phyloP scores from a whole-genome alignment of 2,113 vertebrate genomes.

The Callipepla squamata region DNA sequence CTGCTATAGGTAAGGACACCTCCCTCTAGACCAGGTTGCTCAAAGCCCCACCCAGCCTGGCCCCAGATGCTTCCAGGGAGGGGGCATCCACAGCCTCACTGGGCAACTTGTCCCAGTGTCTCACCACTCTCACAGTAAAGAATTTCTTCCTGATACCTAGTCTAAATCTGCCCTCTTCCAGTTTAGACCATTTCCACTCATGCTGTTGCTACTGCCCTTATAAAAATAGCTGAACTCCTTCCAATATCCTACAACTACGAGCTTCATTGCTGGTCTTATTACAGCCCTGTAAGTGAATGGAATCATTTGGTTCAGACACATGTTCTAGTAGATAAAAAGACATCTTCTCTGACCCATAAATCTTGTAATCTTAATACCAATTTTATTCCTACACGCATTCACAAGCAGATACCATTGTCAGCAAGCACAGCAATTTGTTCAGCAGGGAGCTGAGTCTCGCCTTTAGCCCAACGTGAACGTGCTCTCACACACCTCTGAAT shows the following conservation, averaged over 20 bases:
- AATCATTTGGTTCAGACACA: not conserved
- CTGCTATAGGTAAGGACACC: too few species aligned
- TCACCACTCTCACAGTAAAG: too few species aligned
- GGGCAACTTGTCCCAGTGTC: too few species aligned
- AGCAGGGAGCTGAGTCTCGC: not conserved
- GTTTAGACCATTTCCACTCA: too few species aligned
- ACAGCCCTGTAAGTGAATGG: not conserved
- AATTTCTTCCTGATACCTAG: too few species aligned
- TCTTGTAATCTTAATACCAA: conserved; percentile 35
- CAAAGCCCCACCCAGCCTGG: too few species aligned
- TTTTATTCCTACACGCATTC: conserved; percentile 30
- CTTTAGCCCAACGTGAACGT: not conserved
- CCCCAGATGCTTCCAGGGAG: too few species aligned
- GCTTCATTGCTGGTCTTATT: not conserved
- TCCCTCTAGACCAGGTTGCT: too few species aligned
- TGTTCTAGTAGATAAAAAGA: conserved; percentile 10
- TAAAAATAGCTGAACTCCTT: not conserved
- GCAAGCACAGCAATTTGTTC: conserved; percentile 40
- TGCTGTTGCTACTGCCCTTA: too few species aligned
- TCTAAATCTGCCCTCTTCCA: too few species aligned
- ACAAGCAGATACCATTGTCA: conserved; percentile 22
- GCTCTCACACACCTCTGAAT: not conserved
- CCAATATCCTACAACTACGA: not conserved
- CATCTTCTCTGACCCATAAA: conserved; percentile 2
- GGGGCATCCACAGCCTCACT: too few species aligned